Evolutionary conservation across 2,113 vertebrate genomes (phyloP), one percentile per base, ranked within the genome.

Genomic region (Datnioides undecimradiatus): DNA sequence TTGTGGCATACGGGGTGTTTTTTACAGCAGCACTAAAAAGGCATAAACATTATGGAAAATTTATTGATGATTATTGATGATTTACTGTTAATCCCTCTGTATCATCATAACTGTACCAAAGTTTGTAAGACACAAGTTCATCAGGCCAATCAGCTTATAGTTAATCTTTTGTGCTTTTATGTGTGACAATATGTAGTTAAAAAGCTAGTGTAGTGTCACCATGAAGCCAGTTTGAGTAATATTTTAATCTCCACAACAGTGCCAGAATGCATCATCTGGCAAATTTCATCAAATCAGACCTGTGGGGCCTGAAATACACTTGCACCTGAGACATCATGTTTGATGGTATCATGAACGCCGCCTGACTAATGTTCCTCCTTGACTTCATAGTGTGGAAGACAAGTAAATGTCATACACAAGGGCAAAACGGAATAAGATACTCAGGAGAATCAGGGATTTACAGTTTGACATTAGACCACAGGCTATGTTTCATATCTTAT

Each of bases 181-280:
- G 9, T 58, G 16, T 66, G 58, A 59, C 19, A 3, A 46, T 8
- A 7, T 48, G 7, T 25, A 45, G 29, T 34, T 6, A 8, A 41
- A 14, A 33, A 67, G 25, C 51, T 31, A 57, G 34, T 63, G 36
- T 59, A 45, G 49, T 75, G 16, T 58, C 7, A 38, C 29, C 43
- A 68, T 76, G 58, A 67, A 57, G 34, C 23, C 57, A 58, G 16
- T 67, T 82, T 48, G 16, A 60, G 29, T 73, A 52, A 73, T 45
- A 46, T 67, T 73, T 59, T 67, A 60, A 66, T 88, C 45, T 79
- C 23, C n/a, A 52, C 71, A 60, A 49, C 38, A 54, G 36, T 66
- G 71, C 48, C 33, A 33, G 48, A 54, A 76, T 51, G 72, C 55
- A 64, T 84, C 75, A 80, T 82, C 79, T 79, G 81, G 66, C 77